A percentile compares a stretch with the other conserved stretches of the same genome.
Evolutionary conservation across 2,797 vertebrate species (phyloP).

Genomic region (Phoxinus dragarum): DNA sequence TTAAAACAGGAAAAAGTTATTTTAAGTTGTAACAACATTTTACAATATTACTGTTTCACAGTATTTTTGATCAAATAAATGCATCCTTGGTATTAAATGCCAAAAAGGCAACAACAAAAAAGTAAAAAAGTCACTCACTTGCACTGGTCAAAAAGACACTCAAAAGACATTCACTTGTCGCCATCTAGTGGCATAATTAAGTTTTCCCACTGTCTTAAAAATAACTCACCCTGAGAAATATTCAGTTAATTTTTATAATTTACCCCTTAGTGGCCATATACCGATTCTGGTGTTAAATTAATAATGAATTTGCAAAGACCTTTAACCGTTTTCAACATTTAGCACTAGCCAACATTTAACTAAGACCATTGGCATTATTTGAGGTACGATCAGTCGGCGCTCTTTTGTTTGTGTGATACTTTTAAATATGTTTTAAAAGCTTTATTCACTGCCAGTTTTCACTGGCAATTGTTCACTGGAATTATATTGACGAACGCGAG

Average conservation of each 20-base stretch:
- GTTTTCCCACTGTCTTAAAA: neutral
- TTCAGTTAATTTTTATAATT: neutral
- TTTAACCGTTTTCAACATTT: too few species aligned
- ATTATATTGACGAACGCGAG: too few species aligned
- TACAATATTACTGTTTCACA: neutral
- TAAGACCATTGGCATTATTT: too few species aligned
- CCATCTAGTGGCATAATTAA: neutral
- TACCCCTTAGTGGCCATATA: neutral
- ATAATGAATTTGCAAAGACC: too few species aligned
- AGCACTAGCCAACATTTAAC: too few species aligned
- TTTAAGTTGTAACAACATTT: neutral
- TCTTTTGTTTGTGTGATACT: too few species aligned
- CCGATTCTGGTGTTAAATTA: neutral
- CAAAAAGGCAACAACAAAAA: too few species aligned
- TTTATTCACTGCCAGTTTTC: too few species aligned
- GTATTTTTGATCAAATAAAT: neutral
- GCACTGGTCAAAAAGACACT: neutral
- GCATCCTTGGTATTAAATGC: neutral
- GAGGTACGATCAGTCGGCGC: too few species aligned
- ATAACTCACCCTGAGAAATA: neutral
- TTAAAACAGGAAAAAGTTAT: neutral
- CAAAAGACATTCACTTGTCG: neutral
- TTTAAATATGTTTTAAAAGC: too few species aligned
- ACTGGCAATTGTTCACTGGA: too few species aligned
- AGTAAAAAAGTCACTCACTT: too few species aligned